Percentiles rank a stretch among this genome's conserved stretches.
Evolutionary conservation across 2,888 invertebrate genomes (phyloP).

Genomic region (Prionchulus punctatus): DNA sequence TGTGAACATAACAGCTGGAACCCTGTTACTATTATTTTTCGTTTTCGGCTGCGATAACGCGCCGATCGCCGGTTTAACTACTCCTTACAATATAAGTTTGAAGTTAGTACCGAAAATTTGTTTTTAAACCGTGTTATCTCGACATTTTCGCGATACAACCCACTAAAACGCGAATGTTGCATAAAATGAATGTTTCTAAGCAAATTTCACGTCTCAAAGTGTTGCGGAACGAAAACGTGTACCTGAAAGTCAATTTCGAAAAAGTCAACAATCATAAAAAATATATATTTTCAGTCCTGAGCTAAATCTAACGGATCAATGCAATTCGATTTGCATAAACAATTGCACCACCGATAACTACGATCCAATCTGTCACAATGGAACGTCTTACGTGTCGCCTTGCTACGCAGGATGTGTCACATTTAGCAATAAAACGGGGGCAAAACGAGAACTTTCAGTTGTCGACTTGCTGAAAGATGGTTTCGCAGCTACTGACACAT

Average conservation of each 20-base stretch:
- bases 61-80: constrained; percentile 85
- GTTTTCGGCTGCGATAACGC: constrained; percentile 85
- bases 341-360: constrained; percentile 34
- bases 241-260: no score
- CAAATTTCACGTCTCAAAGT: no score
- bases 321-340: constrained; percentile 83
- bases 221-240: no score
- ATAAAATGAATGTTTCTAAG: no score
- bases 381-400: constrained; percentile 40
- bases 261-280: no score
- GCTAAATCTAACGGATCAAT: constrained; percentile 66
- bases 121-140: no score
- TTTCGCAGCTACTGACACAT: no score
- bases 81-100: constrained; percentile 10
- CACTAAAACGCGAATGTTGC: no score
- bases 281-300: no score
- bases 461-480: no score
- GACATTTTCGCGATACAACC: constrained; percentile 47
- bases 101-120: no score
- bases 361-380: constrained; percentile 39
- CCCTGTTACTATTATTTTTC: constrained; percentile 69
- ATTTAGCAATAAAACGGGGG: background rate
- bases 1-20: constrained; percentile 66
- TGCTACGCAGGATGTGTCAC: constrained; percentile 41
- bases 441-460: no score